Evolutionary conservation across 2,888 invertebrate genomes (phyloP).

Genomic region (Coronaproctus castanopsis): DNA sequence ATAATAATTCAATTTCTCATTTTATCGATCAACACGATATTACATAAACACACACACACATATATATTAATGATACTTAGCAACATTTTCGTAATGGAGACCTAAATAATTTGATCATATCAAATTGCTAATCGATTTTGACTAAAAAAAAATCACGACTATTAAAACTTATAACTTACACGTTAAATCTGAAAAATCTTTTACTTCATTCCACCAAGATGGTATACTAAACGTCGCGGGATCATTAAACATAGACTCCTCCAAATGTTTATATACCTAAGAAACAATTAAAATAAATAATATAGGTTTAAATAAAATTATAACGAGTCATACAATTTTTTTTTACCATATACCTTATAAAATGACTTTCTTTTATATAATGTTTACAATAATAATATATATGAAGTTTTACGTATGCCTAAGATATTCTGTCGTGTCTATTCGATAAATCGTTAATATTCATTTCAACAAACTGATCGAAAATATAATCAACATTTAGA

Average conservation of each 20-base stretch:
- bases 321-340: neutral
- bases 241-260: slow-evolving; percentile 39
- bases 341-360: neutral
- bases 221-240: slow-evolving; percentile 47
- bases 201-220: slow-evolving; percentile 51
- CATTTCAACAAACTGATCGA: too few species aligned
- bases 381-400: neutral
- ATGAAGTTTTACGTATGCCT: too few species aligned
- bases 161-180: neutral
- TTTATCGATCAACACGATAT: too few species aligned
- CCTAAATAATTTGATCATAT: too few species aligned
- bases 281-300: too few species aligned
- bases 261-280: slow-evolving; percentile 53
- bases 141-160: neutral
- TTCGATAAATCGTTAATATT: too few species aligned
- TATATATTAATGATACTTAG: too few species aligned
- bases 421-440: too few species aligned
- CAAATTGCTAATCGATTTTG: neutral
- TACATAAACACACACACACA: too few species aligned
- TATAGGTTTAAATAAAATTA: slow-evolving; percentile 1
- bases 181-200: neutral
- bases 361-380: neutral
- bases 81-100: too few species aligned
- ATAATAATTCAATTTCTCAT: too few species aligned
- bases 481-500: too few species aligned